Evolutionary conservation across 2,888 invertebrate species (phyloP), one percentile per base, ranked within the genome.

Genomic region (Leptinotarsa juncta): DNA sequence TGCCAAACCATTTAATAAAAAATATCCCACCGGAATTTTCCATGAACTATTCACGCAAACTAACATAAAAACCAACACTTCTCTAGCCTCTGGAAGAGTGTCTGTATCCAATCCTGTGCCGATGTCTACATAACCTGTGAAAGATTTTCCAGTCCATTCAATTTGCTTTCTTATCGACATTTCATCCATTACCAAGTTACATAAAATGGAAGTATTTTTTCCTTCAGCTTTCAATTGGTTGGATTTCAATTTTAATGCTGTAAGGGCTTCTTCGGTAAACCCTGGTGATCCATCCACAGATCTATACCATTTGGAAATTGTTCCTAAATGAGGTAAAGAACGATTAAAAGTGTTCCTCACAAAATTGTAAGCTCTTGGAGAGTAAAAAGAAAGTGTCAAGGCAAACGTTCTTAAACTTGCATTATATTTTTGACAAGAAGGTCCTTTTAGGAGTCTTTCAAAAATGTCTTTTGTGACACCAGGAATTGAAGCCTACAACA

Each of bases 141-240:
- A 67, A 50, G 80, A 80, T 49, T 68, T 73, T 20, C 71, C 78
- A 49, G 75, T 69, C 66, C 81, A 77, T 69, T 78, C 78, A 32
- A 79, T 66, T 68, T 77, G 78, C 70, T 80, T 75, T n/a, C 60
- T 70, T 5, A 74, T 70, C 42, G 74, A 72, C 65, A 85, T 84
- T 77, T 84, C 83, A 75, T 84, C 83, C n/a, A 85, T 75, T 1
- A 84, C 72, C 57, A 85, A 70, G 65, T 78, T 78, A 67, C 81
- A 81, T n/a, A 81, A n/a, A 15, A 50, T 50, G 32, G 32, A 32
- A 32, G 32, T 32, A 50, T 50, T 50, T 50, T 50, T 50, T 49
- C 78, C 18, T 71, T 57, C 20, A 62, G 26, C 20, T 14, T 57
- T 20, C 32, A 18, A 18, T 16, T 55, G 18, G 12, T 32, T 15